phyloP scores from a whole-genome alignment of 2,888 invertebrate genomes.

The Sminthurinus aureus region DNA sequence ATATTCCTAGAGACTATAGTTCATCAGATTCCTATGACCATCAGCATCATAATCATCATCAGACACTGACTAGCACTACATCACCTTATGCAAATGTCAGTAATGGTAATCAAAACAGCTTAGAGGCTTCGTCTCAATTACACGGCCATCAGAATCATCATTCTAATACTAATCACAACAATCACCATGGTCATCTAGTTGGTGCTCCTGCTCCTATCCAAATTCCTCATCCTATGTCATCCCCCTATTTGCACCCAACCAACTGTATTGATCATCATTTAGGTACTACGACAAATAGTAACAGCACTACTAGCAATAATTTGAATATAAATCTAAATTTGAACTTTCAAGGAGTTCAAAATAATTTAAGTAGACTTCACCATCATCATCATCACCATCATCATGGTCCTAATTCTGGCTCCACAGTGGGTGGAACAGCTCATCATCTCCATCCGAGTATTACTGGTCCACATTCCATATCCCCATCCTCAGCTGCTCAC shows the following conservation, averaged over 20 bases:
- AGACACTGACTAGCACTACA: not conserved
- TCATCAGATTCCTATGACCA: conserved; percentile 32
- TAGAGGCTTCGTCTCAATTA: not conserved
- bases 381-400: conserved; percentile 45
- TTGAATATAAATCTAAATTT: conserved; percentile 57
- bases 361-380: conserved; percentile 51
- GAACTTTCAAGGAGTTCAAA: conserved; percentile 58
- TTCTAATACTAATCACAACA: conserved; percentile 17
- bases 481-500: conserved; percentile 43
- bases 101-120: conserved; percentile 8
- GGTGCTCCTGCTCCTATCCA: conserved; percentile 21
- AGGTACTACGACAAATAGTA: conserved; percentile 30
- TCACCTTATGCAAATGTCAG: not conserved
- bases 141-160: not conserved
- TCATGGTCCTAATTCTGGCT: conserved; percentile 32
- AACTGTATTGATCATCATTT: conserved; percentile 48
- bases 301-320: conserved; percentile 30
- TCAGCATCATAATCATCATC: conserved; percentile 1
- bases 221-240: not conserved
- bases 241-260: conserved; percentile 23
- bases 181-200: conserved; percentile 21
- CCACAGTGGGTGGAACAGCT: not conserved
- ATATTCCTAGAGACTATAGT: conserved; percentile 29
- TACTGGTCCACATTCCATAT: conserved; percentile 28
- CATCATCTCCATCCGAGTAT: conserved; percentile 28